Evolutionary conservation across 2,888 invertebrate genomes (phyloP).

Genomic region (Pristionchus fissidentatus): DNA sequence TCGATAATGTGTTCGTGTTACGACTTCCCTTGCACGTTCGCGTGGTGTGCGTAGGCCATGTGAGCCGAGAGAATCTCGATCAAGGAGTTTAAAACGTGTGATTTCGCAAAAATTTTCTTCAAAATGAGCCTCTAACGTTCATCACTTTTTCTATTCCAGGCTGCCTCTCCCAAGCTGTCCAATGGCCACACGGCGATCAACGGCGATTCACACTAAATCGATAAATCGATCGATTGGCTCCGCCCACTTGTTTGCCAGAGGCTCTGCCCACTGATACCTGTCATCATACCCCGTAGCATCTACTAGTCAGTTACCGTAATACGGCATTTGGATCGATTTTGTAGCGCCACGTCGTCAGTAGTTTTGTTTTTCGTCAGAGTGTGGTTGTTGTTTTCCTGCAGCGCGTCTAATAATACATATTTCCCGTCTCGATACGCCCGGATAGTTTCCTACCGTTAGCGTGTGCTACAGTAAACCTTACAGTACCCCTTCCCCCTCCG

Average conservation of each 20-base stretch:
- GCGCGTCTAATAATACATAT: neutral
- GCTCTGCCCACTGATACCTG: slow-evolving; percentile 28
- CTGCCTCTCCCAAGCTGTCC: slow-evolving; percentile 31
- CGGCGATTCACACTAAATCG: slow-evolving; percentile 17
- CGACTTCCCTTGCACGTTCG: too few species aligned
- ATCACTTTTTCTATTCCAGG: neutral
- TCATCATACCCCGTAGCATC: slow-evolving; percentile 25
- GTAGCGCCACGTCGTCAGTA: neutral
- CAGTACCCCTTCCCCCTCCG: too few species aligned
- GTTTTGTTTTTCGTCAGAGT: neutral
- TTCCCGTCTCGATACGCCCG: neutral
- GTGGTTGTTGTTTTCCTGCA: slow-evolving; percentile 13
- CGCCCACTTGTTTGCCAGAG: slow-evolving; percentile 18
- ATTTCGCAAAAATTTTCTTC: too few species aligned
- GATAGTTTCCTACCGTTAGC: slow-evolving; percentile 16
- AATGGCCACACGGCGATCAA: slow-evolving; percentile 35
- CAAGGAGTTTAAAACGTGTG: too few species aligned
- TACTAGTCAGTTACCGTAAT: slow-evolving; percentile 12
- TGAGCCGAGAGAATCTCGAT: too few species aligned
- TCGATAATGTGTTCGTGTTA: too few species aligned
- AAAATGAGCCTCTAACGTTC: too few species aligned
- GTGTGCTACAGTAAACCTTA: slow-evolving; percentile 17
- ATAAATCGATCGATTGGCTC: neutral
- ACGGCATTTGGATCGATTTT: slow-evolving; percentile 2
- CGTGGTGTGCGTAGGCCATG: too few species aligned